phyloP scores from a whole-genome alignment of 1,140 invertebrate genomes.

The Eubasilissa regina region DNA sequence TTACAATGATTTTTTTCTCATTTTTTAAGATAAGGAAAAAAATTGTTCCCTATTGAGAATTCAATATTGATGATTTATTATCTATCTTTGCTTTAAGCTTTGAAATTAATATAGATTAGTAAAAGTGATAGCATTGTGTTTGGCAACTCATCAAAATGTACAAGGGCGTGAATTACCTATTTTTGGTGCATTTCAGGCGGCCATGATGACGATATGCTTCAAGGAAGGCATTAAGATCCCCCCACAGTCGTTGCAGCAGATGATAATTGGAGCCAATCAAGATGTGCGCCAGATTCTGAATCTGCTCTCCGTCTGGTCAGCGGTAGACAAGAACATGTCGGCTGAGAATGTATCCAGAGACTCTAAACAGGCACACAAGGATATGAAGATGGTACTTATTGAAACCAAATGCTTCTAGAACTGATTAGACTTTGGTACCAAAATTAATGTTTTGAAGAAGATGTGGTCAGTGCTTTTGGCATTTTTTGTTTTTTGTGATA shows the following conservation, averaged over 20 bases:
- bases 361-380: slow-evolving; percentile 79
- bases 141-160: background rate
- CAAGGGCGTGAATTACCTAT: background rate
- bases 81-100: too few relatives aligned
- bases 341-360: slow-evolving; percentile 71
- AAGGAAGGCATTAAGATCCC: slow-evolving; percentile 93
- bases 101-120: too few relatives aligned
- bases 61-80: too few relatives aligned
- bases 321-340: slow-evolving; percentile 72
- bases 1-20: too few relatives aligned
- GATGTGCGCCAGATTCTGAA: slow-evolving; percentile 96
- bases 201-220: slow-evolving; percentile 92
- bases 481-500: too few relatives aligned
- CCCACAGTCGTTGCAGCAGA: slow-evolving; percentile 82
- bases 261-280: slow-evolving; percentile 91
- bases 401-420: too few relatives aligned
- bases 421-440: too few relatives aligned
- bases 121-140: background rate
- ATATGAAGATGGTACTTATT: slow-evolving; percentile 65
- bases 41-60: too few relatives aligned
- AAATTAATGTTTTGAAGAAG: too few relatives aligned
- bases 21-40: too few relatives aligned
- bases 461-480: too few relatives aligned
- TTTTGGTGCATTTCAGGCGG: slow-evolving; percentile 72
- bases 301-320: slow-evolving; percentile 86